Evolutionary conservation across 2,797 vertebrate species (phyloP), one percentile per base, ranked within the genome.

Genomic region (Glossophaga mutica): DNA sequence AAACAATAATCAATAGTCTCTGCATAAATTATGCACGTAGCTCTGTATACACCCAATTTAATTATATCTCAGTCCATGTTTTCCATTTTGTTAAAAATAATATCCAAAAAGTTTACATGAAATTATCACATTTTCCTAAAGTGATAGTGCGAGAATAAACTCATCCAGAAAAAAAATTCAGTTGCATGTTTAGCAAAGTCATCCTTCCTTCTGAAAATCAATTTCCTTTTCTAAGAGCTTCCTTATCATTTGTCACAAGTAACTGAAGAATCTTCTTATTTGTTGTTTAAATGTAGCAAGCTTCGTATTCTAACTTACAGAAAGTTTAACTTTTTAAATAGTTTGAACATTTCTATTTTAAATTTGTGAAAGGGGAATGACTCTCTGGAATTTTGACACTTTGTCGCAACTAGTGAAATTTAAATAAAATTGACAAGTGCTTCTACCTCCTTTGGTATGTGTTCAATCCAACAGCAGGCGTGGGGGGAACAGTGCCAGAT

Each of bases 1-100:
- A 94, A 94, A 95, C 50, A 92, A 32, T 50, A 90, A 78, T 91
- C 68, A 50, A 85, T 73, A 79, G 9, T 59, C 21, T 82, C 73
- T 86, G 18, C 8, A 16, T 52, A 92, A 92, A 52, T 79, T 78
- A 90, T 46, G 16, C 50, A 42, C 70, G 52, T 65, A 65, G 21
- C 15, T 78, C 18, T 70, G 9, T 73, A n/a, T 46, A 26, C 0
- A 42, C 6, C 32, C 55, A 67, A 78, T 82, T 82, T 46, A 82
- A 67, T 68, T 59, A 59, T 46, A 7, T 3, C 32, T 87, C 29
- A 71, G n/a, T 55, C 6, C 3, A 39, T 90, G 0, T 77, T 79
- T 67, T 46, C 24, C 9, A 81, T 29, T 21, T 87, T 73, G 14
- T 55, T 87, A 81, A 78, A 89, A n/a, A 37, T 22, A 89, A 67